Base-by-base conservation (phyloP, 92 coral and sea anemone species). In the Galaxea fascicularis region DNA sequence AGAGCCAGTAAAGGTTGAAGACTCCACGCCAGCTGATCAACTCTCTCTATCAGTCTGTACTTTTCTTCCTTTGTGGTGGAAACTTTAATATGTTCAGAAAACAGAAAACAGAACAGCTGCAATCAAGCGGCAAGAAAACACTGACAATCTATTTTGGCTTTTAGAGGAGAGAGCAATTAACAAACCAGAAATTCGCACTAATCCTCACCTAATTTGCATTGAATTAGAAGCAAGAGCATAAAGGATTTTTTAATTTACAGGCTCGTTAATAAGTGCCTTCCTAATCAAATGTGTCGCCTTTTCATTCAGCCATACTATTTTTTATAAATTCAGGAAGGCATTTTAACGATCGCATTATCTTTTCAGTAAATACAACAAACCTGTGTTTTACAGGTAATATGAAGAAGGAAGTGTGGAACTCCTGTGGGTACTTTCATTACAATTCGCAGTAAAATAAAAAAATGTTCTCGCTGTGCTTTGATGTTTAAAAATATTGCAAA, bases 81-180 rank as follows among this genome's bases (percentile, higher is more conserved):
- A 78, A 39, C 82, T 62, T 62, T 78, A 62, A 60, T 62, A 78
- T 62, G 14, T 44, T 25, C 41, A 60, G 54, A 26, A 62, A 78
- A 62, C 73, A 78, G 30, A 14, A 44, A 62, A 78, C 71, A 44
- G 24, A 44, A 28, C 82, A 62, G 82, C 82, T 78, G 71, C 59
- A 78, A 60, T 41, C 82, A 21, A 58, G 58, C 24, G 72, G 39
- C 18, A 58, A 26, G 22, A 60, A 39, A 62, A 60, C 41, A 44
- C 35, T 16, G 24, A 22, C 53, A 25, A 45, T 44, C 21, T 18
- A 78, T 64, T 63, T 78, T 14, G 24, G 29, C 68, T 57, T 16
- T 45, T 78, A 63, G 15, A 29, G 59, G 1, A 71, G n/a, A 17
- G 3, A 21, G 71, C 72, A 78, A 60, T 78, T 62, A 60, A 24